phyloP scores from a whole-genome alignment of 2,797 vertebrate genomes.

The Notoglanidium macrostoma region DNA sequence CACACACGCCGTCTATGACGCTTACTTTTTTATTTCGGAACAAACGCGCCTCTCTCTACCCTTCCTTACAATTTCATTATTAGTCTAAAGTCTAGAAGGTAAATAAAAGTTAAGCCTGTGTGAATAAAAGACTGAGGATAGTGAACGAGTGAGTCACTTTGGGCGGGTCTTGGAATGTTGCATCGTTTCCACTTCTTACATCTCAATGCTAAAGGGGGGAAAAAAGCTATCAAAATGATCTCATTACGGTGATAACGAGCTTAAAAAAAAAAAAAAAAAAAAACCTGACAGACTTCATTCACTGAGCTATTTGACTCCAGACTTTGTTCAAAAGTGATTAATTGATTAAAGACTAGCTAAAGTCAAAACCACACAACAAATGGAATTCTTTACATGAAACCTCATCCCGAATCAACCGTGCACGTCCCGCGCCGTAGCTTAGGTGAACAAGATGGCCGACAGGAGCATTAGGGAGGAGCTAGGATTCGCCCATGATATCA shows the following conservation, averaged over 20 bases:
- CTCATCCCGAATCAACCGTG: not conserved
- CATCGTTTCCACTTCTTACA: slow-evolving; percentile 8
- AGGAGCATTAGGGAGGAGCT: not conserved
- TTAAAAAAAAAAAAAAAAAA: not conserved
- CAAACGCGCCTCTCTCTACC: not conserved
- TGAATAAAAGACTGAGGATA: slow-evolving; percentile 13
- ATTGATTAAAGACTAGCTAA: no score
- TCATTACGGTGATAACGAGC: not conserved
- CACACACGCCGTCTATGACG: not conserved
- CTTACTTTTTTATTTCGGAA: not conserved
- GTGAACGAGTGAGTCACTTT: not conserved
- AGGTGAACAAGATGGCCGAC: not conserved
- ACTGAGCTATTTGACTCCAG: not conserved
- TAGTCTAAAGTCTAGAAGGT: slow-evolving; percentile 46
- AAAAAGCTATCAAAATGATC: not conserved
- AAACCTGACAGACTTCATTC: not conserved
- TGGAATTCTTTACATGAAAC: not conserved
- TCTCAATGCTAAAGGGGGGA: not conserved
- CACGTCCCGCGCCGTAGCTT: not conserved
- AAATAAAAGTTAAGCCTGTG: slow-evolving; percentile 18
- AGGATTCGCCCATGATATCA: not conserved
- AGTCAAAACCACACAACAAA: not conserved
- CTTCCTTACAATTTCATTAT: slow-evolving; percentile 71
- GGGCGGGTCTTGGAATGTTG: slow-evolving; percentile 17
- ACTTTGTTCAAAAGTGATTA: not conserved